Percentiles rank a stretch among this genome's conserved stretches.
These are phyloP conservation scores for Chanos chanos DNA, from an alignment of 2,797 vertebrate species.

Conservation along the genomic window DNA sequence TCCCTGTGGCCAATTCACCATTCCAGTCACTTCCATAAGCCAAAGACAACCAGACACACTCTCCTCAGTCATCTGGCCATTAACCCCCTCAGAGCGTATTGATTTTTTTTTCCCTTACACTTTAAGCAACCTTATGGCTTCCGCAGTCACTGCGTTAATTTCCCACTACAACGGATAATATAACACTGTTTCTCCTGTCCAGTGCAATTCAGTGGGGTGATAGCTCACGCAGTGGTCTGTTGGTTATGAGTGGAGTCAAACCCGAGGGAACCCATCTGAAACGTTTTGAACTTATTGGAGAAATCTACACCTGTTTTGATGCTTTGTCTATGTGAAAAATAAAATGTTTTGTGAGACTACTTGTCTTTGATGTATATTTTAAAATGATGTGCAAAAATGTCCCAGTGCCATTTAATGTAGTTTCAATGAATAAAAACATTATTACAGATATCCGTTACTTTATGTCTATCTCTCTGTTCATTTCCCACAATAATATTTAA, in stretches of 20 bases:
- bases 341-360: too few relatives aligned
- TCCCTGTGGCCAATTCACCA: too few relatives aligned
- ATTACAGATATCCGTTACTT: too few relatives aligned
- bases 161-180: conserved; percentile 7
- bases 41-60: conserved; percentile 37
- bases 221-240: conserved; percentile 23
- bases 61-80: conserved; percentile 39
- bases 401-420: too few relatives aligned
- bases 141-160: conserved; percentile 30
- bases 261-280: too few relatives aligned
- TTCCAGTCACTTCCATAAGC: conserved; percentile 1
- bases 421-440: too few relatives aligned
- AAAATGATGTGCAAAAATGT: too few relatives aligned
- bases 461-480: too few relatives aligned
- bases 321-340: too few relatives aligned
- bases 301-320: too few relatives aligned
- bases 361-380: too few relatives aligned
- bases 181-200: conserved; percentile 18
- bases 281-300: too few relatives aligned
- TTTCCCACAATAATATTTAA: conserved; percentile 1
- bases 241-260: neutral
- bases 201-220: conserved; percentile 8
- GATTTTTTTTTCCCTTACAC: conserved; percentile 28
- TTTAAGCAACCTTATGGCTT: conserved; percentile 28
- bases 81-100: conserved; percentile 49